A percentile compares a stretch with the other conserved stretches of the same genome.
Conservation (phyloP, 2,113 vertebrate genomes). For the Oryzias celebensis region DNA sequence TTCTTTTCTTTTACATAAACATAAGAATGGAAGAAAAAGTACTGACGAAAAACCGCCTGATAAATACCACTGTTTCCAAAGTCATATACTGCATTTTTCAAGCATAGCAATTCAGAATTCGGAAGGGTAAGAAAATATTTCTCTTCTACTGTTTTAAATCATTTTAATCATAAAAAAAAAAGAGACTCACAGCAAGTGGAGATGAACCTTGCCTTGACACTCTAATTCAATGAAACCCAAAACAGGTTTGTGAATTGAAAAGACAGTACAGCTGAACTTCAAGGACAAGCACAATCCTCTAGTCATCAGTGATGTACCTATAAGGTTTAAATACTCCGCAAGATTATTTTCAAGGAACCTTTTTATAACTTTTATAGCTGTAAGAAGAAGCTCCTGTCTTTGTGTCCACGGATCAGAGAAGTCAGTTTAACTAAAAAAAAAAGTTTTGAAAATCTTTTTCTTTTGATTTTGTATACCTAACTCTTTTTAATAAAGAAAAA, state of each 20-base stretch:
- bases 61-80: not conserved
- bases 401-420: too few relatives aligned
- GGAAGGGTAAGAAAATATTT: not conserved
- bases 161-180: slow-evolving; percentile 9
- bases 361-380: too few relatives aligned
- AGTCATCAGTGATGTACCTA: not conserved
- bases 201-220: slow-evolving; percentile 11
- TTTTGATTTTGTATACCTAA: too few relatives aligned
- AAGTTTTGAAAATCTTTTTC: too few relatives aligned
- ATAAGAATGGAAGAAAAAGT: too few relatives aligned
- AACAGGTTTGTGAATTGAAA: slow-evolving; percentile 24
- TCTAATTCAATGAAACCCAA: not conserved
- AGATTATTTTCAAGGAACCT: not conserved
- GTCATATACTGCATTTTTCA: not conserved
- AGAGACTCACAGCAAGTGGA: slow-evolving; percentile 6
- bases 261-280: slow-evolving; percentile 15
- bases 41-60: not conserved
- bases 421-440: too few relatives aligned
- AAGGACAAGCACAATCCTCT: slow-evolving; percentile 11
- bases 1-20: slow-evolving; percentile 27
- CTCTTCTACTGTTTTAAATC: not conserved
- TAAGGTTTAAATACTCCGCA: not conserved
- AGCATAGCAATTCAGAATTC: not conserved
- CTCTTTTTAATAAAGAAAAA: too few relatives aligned
- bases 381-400: too few relatives aligned